Conservation (phyloP, 2,888 invertebrate genomes). For the Minunthozetes semirufus region DNA sequence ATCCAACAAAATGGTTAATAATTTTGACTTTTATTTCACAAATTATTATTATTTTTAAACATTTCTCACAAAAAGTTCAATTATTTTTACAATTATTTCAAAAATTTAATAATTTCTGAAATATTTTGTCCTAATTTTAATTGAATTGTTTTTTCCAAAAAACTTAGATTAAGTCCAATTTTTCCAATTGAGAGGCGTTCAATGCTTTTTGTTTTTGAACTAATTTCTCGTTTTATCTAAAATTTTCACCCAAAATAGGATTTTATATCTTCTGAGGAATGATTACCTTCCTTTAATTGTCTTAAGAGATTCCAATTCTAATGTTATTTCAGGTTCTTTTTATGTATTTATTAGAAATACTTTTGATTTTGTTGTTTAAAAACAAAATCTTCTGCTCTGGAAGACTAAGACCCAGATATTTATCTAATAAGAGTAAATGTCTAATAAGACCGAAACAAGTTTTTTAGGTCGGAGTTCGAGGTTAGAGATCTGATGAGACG, state of each 20-base stretch:
- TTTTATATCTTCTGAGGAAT: neutral
- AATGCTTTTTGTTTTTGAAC: conserved; percentile 9
- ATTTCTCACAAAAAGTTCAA: neutral
- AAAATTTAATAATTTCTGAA: neutral
- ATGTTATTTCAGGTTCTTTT: too few species aligned
- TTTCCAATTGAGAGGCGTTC: neutral
- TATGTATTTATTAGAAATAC: neutral
- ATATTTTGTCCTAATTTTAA: neutral
- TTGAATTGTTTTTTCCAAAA: neutral
- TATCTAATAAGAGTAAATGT: neutral
- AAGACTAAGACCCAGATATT: neutral
- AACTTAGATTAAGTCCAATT: neutral
- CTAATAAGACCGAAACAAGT: neutral
- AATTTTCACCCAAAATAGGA: neutral
- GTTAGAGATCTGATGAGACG: neutral
- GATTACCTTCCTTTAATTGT: neutral
- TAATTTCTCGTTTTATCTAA: neutral
- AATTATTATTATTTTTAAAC: neutral
- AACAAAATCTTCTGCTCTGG: neutral
- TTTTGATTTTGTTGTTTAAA: neutral
- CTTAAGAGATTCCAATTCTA: neutral
- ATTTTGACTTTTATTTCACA: neutral
- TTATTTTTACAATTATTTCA: neutral
- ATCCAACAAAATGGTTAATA: conserved; percentile 4
- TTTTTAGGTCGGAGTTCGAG: neutral